Evolutionary conservation across 2,113 vertebrate genomes (phyloP), one percentile per base, ranked within the genome.

Genomic region (Neolamprologus sp.): DNA sequence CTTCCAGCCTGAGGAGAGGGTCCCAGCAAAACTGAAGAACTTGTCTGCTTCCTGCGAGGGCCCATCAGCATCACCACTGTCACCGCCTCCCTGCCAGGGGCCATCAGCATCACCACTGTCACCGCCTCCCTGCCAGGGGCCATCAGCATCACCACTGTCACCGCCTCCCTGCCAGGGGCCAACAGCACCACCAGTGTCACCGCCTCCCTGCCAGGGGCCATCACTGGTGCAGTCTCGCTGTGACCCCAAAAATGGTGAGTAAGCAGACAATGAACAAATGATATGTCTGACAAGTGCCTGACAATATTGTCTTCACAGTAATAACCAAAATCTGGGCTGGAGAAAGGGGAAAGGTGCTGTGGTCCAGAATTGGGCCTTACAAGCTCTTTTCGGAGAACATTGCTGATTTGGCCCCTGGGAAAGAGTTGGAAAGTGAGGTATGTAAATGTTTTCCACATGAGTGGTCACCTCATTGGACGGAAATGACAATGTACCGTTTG

Each of bases 401-500:
- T 53, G 49, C 17, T 53, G 3, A 53, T 0, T 53, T 53, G 49
- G 49, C 49, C 0, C 9, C 49, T n/a, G 49, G 5, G 49, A 53
- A 53, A 53, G 17, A 53, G 49, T 53, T 53, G 49, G 49, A 53
- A 53, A 53, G 49, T 53, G 49, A 53, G 0, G 49, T 53, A 1
- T 53, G 0, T 53, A 53, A n/a, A n/a, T n/a, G 0, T 54, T 54
- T 7, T 54, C 0, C 53, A 54, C 0, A 54, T 54, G n/a, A 54
- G 10, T 54, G 53, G 0, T 23, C 10, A 1, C 6, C 6, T 54
- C 0, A 54, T 23, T 54, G 53, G 53, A 54, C 0, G 53, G 6
- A 23, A 54, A 54, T 23, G n/a, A 54, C n/a, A 54, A 21, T 0
- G 3, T 0, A 2, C 5, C 1, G 10, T 54, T 23, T 55, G 53